Conservation (phyloP, 2,113 vertebrate species). For the Colistium nudipinnis region DNA sequence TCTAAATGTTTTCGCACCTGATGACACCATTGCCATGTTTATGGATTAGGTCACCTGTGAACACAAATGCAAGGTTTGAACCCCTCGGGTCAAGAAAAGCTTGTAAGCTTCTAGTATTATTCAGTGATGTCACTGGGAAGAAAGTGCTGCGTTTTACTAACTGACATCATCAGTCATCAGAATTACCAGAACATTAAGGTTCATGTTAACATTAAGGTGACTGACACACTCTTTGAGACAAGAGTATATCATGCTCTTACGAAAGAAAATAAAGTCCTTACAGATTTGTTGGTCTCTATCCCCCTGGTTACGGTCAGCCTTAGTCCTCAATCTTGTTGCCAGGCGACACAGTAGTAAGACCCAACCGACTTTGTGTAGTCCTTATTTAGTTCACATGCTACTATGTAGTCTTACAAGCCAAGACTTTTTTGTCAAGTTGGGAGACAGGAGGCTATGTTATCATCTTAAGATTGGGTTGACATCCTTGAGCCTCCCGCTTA, state of each 20-base stretch:
- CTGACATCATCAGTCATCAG: slow-evolving; percentile 41
- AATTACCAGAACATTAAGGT: slow-evolving; percentile 8
- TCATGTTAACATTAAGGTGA: slow-evolving; percentile 11
- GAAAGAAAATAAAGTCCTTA: too few species aligned
- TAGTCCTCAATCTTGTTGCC: neutral
- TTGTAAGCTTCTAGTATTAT: slow-evolving; percentile 30
- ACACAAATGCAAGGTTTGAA: slow-evolving; percentile 8
- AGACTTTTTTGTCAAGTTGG: slow-evolving; percentile 28
- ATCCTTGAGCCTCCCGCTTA: slow-evolving; percentile 22
- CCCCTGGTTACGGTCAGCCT: too few species aligned
- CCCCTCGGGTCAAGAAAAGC: slow-evolving; percentile 8
- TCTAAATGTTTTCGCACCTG: slow-evolving; percentile 39
- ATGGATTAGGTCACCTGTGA: slow-evolving; percentile 40
- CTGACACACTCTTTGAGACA: slow-evolving; percentile 1
- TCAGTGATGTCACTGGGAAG: slow-evolving; percentile 39
- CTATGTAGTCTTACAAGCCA: slow-evolving; percentile 20
- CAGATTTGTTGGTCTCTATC: too few species aligned
- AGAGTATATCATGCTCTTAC: neutral
- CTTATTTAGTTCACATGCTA: neutral
- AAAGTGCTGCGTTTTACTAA: slow-evolving; percentile 17
- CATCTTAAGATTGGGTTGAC: neutral
- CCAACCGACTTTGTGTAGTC: neutral
- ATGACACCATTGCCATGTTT: slow-evolving; percentile 5
- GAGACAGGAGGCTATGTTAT: slow-evolving; percentile 26
- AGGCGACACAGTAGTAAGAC: neutral